Base-by-base conservation (phyloP, 2,113 vertebrate species). In the Bufo bufo region DNA sequence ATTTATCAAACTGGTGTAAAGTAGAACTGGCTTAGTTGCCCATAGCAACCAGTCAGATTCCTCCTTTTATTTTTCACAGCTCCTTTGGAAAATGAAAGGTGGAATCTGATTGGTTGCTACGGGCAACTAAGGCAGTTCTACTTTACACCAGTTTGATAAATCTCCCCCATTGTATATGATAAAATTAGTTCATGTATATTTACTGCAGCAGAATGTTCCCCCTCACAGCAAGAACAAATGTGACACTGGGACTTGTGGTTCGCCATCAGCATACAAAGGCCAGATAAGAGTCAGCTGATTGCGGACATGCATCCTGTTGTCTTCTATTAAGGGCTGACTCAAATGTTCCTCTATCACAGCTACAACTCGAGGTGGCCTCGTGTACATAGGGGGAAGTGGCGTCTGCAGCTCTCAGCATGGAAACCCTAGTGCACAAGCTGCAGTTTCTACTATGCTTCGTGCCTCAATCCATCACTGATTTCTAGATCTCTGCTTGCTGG, bases 221-320 rank as follows among this genome's bases (percentile, higher is more conserved):
- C 33, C 33, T 33, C 33, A 65, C 4, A 7, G 11, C 9, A n/a
- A n/a, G 1, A 66, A 66, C 2, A n/a, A 3, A 33, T 33, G 13
- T 19, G 14, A 81, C 61, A 56, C 78, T 81, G 78, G 56, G 20
- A 81, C 16, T 45, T 81, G 78, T 81, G 17, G 78, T 81, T 59
- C 78, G 0, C 20, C 11, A 77, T 52, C 20, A 19, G 9, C 6
- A 54, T 19, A 20, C 56, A 14, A 14, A 20, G 5, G 12, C 1
- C 19, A 14, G 9, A 0, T 71, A 33, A 12, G 33, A 33, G 77
- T 19, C 77, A 56, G n/a, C 13, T 56, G 50, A 79, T 52, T 19
- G 33, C 56, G 19, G 56, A 6, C 77, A 45, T 54, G 5, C 78
- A 81, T 81, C 78, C 78, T 81, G 77, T 79, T 79, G 20, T 23